A percentile compares a stretch with the other conserved stretches of the same genome.
phyloP scores from a whole-genome alignment of 2,888 invertebrate genomes.

The Chirona hameri region DNA sequence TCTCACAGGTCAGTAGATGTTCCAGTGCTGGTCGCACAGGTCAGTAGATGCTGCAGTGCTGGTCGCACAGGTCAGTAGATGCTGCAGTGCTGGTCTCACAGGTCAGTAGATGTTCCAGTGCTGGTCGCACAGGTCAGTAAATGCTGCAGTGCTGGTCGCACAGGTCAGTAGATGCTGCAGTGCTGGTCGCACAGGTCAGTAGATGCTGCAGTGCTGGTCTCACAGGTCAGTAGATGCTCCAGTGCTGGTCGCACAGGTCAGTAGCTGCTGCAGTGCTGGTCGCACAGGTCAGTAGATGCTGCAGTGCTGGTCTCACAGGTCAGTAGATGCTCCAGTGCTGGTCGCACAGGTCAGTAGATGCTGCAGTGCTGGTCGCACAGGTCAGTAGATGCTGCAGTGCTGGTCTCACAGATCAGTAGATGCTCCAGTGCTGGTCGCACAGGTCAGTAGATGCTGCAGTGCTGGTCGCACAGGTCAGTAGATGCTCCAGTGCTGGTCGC shows the following conservation, averaged over 20 bases:
- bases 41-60: slow-evolving; percentile 71
- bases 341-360: slow-evolving; percentile 64
- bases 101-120: slow-evolving; percentile 75
- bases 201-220: slow-evolving; percentile 64
- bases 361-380: slow-evolving; percentile 52
- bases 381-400: slow-evolving; percentile 73
- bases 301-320: slow-evolving; percentile 49
- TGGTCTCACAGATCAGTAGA: slow-evolving; percentile 60
- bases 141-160: slow-evolving; percentile 60
- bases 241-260: slow-evolving; percentile 45
- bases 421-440: slow-evolving; percentile 58
- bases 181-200: slow-evolving; percentile 50
- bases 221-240: slow-evolving; percentile 71
- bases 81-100: slow-evolving; percentile 54
- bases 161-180: slow-evolving; percentile 75
- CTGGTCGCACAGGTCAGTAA: slow-evolving; percentile 10
- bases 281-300: slow-evolving; percentile 68
- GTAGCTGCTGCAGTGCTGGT: slow-evolving; percentile 62
- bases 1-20: slow-evolving; percentile 65
- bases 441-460: slow-evolving; percentile 75
- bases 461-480: slow-evolving; percentile 55
- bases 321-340: slow-evolving; percentile 70
- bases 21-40: slow-evolving; percentile 52
- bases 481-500: slow-evolving; percentile 60
- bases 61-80: slow-evolving; percentile 62